These are phyloP conservation scores for Steinernema carpocapsae DNA, from an alignment of 2,888 invertebrate genomes.

Conservation along the genomic window DNA sequence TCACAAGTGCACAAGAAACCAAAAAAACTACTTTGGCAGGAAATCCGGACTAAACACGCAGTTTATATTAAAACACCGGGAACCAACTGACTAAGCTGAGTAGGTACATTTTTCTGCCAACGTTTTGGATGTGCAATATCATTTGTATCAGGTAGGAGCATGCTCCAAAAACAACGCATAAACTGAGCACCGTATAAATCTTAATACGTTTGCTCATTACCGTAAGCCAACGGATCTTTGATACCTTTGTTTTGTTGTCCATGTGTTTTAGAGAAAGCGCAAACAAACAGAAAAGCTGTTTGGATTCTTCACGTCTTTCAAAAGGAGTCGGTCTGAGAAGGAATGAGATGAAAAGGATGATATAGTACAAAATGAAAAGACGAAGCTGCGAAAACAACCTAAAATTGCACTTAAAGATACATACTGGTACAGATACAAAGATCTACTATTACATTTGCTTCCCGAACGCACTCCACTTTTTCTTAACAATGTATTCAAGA, in stretches of 20 bases:
- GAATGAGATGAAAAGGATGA: slow-evolving; percentile 85
- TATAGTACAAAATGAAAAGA: slow-evolving; percentile 86
- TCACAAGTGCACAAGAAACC: slow-evolving; percentile 86
- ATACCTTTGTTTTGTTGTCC: slow-evolving; percentile 29
- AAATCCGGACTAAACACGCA: slow-evolving; percentile 78
- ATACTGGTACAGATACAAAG: background rate
- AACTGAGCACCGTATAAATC: slow-evolving; percentile 74
- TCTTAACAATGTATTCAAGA: slow-evolving; percentile 72
- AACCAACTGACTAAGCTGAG: slow-evolving; percentile 81
- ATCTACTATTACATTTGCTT: slow-evolving; percentile 51
- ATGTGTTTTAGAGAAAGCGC: background rate
- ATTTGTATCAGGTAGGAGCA: slow-evolving; percentile 72
- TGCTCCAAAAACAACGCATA: slow-evolving; percentile 82
- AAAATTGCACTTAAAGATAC: too few relatives aligned
- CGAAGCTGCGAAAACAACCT: slow-evolving; percentile 76
- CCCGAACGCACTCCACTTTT: slow-evolving; percentile 93
- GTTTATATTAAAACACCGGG: background rate
- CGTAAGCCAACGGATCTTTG: background rate
- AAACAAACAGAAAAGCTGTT: background rate
- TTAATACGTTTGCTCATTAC: slow-evolving; percentile 38
- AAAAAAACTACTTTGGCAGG: slow-evolving; percentile 91
- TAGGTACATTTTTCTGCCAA: slow-evolving; percentile 90
- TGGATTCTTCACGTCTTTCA: slow-evolving; percentile 44
- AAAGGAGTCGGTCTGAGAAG: slow-evolving; percentile 79
- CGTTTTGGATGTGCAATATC: slow-evolving; percentile 75